phyloP scores from a whole-genome alignment of 2,113 vertebrate species.

The Syrmaticus mikado region DNA sequence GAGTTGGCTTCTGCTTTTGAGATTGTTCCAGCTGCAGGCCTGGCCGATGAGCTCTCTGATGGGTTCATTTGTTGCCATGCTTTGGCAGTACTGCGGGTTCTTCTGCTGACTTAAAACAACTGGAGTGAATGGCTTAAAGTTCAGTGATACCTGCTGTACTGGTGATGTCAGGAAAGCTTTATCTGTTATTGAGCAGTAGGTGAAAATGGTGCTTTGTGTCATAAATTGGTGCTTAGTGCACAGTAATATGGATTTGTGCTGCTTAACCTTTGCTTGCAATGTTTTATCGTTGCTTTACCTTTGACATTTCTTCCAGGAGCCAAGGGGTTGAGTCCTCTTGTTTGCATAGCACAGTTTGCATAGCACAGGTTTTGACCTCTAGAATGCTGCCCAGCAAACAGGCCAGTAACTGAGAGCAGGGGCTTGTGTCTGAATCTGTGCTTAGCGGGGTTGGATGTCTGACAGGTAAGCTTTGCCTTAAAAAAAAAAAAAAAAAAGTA shows the following conservation, averaged over 20 bases:
- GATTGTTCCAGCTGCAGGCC: not conserved
- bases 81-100: not conserved
- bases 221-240: conserved; percentile 37
- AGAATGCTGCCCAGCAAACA: not conserved
- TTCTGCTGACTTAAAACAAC: conserved; percentile 21
- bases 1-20: conserved; percentile 6
- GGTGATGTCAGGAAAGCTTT: not conserved
- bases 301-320: not conserved
- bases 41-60: conserved; percentile 2
- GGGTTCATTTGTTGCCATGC: not conserved
- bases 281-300: not conserved
- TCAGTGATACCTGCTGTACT: conserved; percentile 33
- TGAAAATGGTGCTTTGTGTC: conserved; percentile 49
- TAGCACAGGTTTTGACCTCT: not conserved
- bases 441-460: not conserved
- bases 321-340: not conserved
- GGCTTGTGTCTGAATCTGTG: not conserved
- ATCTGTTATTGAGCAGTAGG: conserved; percentile 43
- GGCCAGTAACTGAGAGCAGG: not conserved
- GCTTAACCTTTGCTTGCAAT: not conserved
- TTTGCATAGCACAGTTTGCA: not conserved
- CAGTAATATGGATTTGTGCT: conserved; percentile 18
- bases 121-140: conserved; percentile 31
- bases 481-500: not conserved
- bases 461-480: not conserved